Conservation (phyloP, 2,888 invertebrate species). For the Chymomyza amoena region DNA sequence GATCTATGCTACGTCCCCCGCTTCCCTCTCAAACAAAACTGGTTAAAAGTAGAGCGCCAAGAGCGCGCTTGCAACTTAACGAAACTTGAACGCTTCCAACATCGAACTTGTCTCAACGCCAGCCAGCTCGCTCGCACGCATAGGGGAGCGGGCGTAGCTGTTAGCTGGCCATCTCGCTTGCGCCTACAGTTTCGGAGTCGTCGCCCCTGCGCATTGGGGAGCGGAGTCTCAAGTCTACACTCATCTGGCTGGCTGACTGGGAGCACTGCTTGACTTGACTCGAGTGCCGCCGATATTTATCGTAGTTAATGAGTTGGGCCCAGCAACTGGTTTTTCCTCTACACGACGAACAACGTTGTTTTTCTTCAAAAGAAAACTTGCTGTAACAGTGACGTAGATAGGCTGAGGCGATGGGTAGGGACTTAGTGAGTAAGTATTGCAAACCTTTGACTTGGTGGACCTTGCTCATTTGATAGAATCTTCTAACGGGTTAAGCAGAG, state of each 20-base stretch:
- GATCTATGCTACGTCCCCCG: neutral
- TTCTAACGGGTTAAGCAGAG: no score
- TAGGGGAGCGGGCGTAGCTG: neutral
- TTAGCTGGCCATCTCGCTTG: slow-evolving; percentile 24
- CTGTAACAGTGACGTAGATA: neutral
- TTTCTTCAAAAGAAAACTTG: slow-evolving; percentile 17
- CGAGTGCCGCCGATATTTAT: slow-evolving; percentile 17
- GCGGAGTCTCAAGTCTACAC: neutral
- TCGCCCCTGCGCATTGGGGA: slow-evolving; percentile 44
- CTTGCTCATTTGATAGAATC: no score
- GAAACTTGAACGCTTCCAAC: slow-evolving; percentile 36
- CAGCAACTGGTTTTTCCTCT: slow-evolving; percentile 52
- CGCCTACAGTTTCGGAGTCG: slow-evolving; percentile 23
- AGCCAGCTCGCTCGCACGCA: slow-evolving; percentile 16
- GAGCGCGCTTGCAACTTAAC: slow-evolving; percentile 44
- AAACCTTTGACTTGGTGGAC: no score
- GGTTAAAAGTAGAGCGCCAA: slow-evolving; percentile 66
- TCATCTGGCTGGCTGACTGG: neutral
- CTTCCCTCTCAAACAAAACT: slow-evolving; percentile 35
- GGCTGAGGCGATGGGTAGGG: no score
- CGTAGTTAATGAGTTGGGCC: slow-evolving; percentile 30
- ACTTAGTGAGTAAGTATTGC: no score
- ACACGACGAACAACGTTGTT: slow-evolving; percentile 18
- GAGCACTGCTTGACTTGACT: slow-evolving; percentile 37
- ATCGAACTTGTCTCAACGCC: neutral